Conservation (phyloP, 1,140 invertebrate genomes). For the Sipha flava region DNA sequence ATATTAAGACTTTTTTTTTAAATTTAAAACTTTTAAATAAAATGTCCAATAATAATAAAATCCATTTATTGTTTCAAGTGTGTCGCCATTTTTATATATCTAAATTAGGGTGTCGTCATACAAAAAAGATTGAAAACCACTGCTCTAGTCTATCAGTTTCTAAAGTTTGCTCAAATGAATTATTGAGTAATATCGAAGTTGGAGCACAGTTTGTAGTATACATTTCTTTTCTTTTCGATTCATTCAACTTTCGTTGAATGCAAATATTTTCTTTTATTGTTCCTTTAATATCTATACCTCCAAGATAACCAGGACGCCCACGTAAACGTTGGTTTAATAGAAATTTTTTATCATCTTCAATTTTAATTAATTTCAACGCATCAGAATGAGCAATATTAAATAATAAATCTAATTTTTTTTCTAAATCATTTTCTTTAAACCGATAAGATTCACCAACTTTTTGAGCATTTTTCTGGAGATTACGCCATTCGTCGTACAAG, state of each 20-base stretch:
- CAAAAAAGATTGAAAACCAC: no score
- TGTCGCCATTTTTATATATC: no score
- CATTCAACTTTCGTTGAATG: background rate
- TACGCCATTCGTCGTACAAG: background rate
- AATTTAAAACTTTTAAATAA: no score
- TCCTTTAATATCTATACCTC: constrained; percentile 16
- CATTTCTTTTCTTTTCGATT: background rate
- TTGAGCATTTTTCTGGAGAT: constrained; percentile 28
- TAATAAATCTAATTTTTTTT: constrained; percentile 35
- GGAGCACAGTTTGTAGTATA: background rate
- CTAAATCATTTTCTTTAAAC: constrained; percentile 34
- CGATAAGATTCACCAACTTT: constrained; percentile 16
- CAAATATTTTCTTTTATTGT: background rate
- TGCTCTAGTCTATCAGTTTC: background rate
- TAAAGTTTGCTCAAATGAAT: background rate
- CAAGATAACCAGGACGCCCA: constrained; percentile 12
- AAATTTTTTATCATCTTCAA: constrained; percentile 34
- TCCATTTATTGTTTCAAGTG: no score
- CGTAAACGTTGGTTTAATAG: constrained; percentile 33
- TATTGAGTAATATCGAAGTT: background rate
- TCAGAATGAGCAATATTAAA: constrained; percentile 39
- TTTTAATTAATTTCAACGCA: constrained; percentile 34
- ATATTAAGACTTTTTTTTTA: no score
- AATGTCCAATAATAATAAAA: no score
- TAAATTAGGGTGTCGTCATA: no score